Base-by-base conservation (phyloP, 37 sponge, comb jelly and placozoan genomes). In the Bolinopsis microptera region DNA sequence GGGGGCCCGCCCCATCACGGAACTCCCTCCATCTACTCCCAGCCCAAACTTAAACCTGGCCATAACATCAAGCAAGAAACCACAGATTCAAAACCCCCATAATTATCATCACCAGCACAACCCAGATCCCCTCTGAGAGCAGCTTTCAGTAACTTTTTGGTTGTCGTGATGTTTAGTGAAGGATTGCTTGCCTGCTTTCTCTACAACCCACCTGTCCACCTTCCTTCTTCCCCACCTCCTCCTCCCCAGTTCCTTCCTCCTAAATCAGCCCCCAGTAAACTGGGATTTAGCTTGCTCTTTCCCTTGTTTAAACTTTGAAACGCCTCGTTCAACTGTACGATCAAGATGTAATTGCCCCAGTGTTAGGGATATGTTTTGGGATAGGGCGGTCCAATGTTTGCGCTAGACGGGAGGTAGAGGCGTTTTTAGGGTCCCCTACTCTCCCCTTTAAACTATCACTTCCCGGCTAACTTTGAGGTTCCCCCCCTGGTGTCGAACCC, bases 401-500 rank as follows among this genome's bases (percentile, higher is more conserved):
- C 0, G 97, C 95, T 93, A 98, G 94, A 38, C 86, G 94, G 33
- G 96, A 95, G 0, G 83, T 41, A 0, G 39, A 28, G 93, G 95
- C 48, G 24, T 95, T 96, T 32, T 27, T 72, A n/a, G n/a, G n/a
- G n/a, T n/a, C n/a, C n/a, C n/a, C n/a, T n/a, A n/a, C n/a, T n/a
- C n/a, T 0, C 88, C 92, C 31, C 76, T 75, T 95, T 32, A 24
- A 32, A 74, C 80, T n/a, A 69, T 40, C 70, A 92, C 38, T 93
- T 36, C 41, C 28, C 98, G 97, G 74, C 97, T 97, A 28, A 98
- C 25, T 61, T 95, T 98, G 26, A 98, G 94, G 68, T 98, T 97
- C 26, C 98, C 82, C 92, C 97, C 98, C 92, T 97, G 96, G 97
- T 97, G 97, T 69, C 97, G 95, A 83, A 95, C 95, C 98, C 98